phyloP scores from a whole-genome alignment of 2,113 vertebrate genomes.

The Scolopax mira region DNA sequence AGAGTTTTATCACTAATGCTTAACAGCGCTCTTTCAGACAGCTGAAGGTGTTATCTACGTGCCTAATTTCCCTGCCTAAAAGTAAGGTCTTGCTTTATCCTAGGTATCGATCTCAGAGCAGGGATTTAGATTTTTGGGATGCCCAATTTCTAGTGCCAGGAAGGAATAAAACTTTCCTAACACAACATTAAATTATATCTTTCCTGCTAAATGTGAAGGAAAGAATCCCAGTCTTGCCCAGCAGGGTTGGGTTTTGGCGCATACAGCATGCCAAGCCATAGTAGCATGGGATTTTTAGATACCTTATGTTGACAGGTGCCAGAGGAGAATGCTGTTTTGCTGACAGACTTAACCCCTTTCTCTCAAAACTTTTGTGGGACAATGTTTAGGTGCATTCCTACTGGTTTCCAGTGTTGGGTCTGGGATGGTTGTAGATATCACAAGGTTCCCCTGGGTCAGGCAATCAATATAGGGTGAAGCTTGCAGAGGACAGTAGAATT shows the following conservation, averaged over 20 bases:
- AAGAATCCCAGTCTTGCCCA: not conserved
- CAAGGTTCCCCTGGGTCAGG: not conserved
- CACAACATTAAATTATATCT: not conserved
- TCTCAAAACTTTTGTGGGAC: not conserved
- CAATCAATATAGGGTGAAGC: not conserved
- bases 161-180: not conserved
- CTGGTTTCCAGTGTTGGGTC: not conserved
- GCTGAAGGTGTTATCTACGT: not conserved
- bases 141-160: not conserved
- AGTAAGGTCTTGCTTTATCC: not conserved
- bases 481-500: not conserved
- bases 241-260: not conserved
- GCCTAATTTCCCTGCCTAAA: not conserved
- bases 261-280: fast-evolving
- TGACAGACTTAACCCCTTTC: not conserved
- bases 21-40: not conserved
- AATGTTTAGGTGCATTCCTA: not conserved
- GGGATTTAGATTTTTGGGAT: not conserved
- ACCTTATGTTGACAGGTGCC: not conserved
- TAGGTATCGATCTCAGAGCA: not conserved
- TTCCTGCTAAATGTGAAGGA: not conserved
- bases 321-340: not conserved
- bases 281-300: fast-evolving
- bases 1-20: not conserved
- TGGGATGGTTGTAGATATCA: not conserved